Conservation (phyloP, 2,888 invertebrate genomes). For the Leuctra nigra region DNA sequence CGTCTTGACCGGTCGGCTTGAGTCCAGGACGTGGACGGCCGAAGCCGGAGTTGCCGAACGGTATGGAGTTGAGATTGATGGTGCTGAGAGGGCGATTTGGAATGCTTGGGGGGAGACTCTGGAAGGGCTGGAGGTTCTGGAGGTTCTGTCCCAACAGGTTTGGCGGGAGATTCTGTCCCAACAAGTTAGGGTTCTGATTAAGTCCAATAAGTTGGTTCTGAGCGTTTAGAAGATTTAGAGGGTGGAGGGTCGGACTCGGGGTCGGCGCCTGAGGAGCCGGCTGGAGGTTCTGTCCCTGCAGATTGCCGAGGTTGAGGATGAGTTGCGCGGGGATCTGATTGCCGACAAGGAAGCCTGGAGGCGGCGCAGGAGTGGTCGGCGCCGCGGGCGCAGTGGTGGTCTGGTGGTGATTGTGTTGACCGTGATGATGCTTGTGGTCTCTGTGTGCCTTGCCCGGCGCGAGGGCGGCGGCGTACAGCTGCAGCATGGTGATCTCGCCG, state of each 20-base stretch:
- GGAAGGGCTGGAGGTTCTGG: conserved; percentile 33
- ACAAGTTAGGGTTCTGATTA: conserved; percentile 45
- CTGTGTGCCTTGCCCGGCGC: conserved; percentile 82
- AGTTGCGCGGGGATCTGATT: conserved; percentile 21
- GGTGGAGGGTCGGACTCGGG: conserved; percentile 38
- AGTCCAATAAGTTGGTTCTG: not conserved
- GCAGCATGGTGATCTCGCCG: conserved; percentile 70
- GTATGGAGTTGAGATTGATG: not conserved
- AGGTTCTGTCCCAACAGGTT: conserved; percentile 36
- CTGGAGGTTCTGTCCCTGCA: conserved; percentile 1
- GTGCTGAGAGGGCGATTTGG: not conserved
- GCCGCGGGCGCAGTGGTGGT: conserved; percentile 54
- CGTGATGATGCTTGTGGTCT: conserved; percentile 83
- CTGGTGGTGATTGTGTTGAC: conserved; percentile 64
- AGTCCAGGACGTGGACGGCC: not conserved
- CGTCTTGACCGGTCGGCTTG: not conserved
- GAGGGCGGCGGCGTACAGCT: conserved; percentile 71
- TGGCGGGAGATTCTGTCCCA: conserved; percentile 53
- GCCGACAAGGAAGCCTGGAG: conserved; percentile 38
- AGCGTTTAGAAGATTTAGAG: conserved; percentile 45
- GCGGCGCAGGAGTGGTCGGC: conserved; percentile 50
- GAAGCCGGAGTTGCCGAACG: conserved; percentile 2
- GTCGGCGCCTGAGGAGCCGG: conserved; percentile 6
- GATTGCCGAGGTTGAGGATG: conserved; percentile 14
- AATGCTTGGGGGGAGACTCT: conserved; percentile 50